Conservation (phyloP, 2,888 invertebrate species). For the Fragum sueziense region DNA sequence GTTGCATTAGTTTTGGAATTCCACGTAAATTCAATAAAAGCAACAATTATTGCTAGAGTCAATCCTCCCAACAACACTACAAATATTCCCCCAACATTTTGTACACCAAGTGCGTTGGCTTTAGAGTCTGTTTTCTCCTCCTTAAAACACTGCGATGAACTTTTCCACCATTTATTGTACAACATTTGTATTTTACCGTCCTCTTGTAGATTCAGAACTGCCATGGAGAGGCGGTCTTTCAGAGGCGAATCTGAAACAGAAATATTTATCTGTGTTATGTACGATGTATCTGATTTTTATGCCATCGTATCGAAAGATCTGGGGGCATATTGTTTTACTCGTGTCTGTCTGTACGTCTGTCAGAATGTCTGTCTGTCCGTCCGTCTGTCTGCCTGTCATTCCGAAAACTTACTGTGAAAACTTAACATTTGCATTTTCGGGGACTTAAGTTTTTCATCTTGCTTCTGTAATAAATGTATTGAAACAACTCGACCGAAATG, state of each 20-base stretch:
- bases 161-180: slow-evolving; percentile 97
- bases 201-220: slow-evolving; percentile 97
- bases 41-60: slow-evolving; percentile 94
- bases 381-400: too few relatives aligned
- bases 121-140: slow-evolving; percentile 90
- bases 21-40: slow-evolving; percentile 91
- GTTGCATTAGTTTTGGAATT: slow-evolving; percentile 78
- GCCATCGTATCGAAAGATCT: too few relatives aligned
- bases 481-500: too few relatives aligned
- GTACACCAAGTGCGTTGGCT: slow-evolving; percentile 95
- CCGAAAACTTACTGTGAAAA: too few relatives aligned
- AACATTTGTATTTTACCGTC: slow-evolving; percentile 93
- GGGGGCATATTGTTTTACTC: too few relatives aligned
- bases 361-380: too few relatives aligned
- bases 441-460: too few relatives aligned
- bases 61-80: slow-evolving; percentile 97
- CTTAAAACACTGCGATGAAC: slow-evolving; percentile 81
- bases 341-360: too few relatives aligned
- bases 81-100: slow-evolving; percentile 96
- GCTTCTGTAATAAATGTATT: too few relatives aligned
- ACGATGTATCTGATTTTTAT: too few relatives aligned
- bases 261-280: too few relatives aligned
- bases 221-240: slow-evolving; percentile 98
- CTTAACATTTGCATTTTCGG: too few relatives aligned
- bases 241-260: slow-evolving; percentile 90